Evolutionary conservation across 1,140 invertebrate species (phyloP).

Genomic region (Eupeodes corollae): DNA sequence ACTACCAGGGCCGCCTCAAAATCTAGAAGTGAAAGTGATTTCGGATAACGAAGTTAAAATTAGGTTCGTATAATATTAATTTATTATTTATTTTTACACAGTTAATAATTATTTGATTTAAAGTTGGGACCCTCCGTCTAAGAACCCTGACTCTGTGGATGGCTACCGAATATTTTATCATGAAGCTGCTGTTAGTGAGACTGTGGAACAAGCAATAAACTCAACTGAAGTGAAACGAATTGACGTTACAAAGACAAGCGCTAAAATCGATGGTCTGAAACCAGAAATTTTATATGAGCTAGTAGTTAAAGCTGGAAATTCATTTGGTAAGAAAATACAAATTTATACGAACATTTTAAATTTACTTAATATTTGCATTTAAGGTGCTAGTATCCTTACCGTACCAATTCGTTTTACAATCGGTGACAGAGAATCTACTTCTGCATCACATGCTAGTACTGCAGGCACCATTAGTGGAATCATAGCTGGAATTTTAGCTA

Average conservation of each 20-base stretch:
- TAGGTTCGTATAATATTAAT: conserved; percentile 16
- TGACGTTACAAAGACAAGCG: conserved; percentile 57
- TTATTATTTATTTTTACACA: neutral
- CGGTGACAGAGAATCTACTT: conserved; percentile 52
- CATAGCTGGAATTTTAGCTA: conserved; percentile 52
- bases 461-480: conserved; percentile 55
- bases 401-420: conserved; percentile 60
- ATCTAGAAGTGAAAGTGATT: conserved; percentile 49
- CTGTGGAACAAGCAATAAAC: conserved; percentile 2
- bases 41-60: conserved; percentile 32
- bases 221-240: conserved; percentile 46
- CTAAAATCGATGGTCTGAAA: conserved; percentile 55
- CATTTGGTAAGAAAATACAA: conserved; percentile 40
- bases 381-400: conserved; percentile 61
- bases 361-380: neutral
- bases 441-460: conserved; percentile 42
- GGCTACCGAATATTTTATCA: conserved; percentile 62
- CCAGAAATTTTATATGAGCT: conserved; percentile 64
- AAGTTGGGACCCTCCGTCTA: conserved; percentile 64
- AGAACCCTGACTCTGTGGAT: conserved; percentile 73
- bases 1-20: conserved; percentile 65
- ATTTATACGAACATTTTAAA: neutral
- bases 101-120: conserved; percentile 21
- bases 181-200: conserved; percentile 27
- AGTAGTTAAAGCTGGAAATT: conserved; percentile 70